Conservation (phyloP, 2,113 vertebrate species). For the Turdus rufiventris region DNA sequence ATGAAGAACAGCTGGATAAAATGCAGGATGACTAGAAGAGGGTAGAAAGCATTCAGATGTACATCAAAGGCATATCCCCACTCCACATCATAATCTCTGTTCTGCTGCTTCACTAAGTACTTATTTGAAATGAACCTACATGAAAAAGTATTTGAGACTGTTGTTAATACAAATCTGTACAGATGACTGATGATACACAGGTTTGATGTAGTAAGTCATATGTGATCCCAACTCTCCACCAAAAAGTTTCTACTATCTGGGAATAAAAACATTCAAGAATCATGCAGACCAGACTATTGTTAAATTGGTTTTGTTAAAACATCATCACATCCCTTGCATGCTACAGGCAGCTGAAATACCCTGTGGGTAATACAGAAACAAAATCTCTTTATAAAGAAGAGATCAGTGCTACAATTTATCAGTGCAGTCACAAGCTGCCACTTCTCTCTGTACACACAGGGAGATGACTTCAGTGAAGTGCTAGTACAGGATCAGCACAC, state of each 20-base stretch:
- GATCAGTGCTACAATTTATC: not conserved
- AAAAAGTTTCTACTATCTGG: not conserved
- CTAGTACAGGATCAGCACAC: not conserved
- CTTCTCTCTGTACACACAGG: not conserved
- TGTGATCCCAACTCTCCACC: not conserved
- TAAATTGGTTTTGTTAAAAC: not conserved
- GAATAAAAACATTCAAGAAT: not conserved
- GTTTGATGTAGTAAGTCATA: not conserved
- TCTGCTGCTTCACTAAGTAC: slow-evolving; percentile 88
- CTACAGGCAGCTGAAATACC: not conserved
- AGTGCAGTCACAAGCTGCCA: not conserved
- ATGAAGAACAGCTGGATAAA: slow-evolving; percentile 98
- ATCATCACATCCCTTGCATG: not conserved
- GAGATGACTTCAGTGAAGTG: not conserved
- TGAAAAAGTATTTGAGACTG: not conserved
- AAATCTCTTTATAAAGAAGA: not conserved
- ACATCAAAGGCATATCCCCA: slow-evolving; percentile 99
- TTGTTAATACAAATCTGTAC: not conserved
- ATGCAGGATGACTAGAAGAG: slow-evolving; percentile 92
- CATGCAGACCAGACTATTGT: not conserved
- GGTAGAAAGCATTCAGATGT: slow-evolving; percentile 96
- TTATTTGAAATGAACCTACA: slow-evolving; percentile 91
- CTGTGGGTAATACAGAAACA: not conserved
- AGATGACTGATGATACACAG: not conserved
- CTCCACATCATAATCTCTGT: slow-evolving; percentile 90